phyloP scores from a whole-genome alignment of 30 jellyfish, hydroid and myxozoan genomes.

The Clytia hemisphaerica region DNA sequence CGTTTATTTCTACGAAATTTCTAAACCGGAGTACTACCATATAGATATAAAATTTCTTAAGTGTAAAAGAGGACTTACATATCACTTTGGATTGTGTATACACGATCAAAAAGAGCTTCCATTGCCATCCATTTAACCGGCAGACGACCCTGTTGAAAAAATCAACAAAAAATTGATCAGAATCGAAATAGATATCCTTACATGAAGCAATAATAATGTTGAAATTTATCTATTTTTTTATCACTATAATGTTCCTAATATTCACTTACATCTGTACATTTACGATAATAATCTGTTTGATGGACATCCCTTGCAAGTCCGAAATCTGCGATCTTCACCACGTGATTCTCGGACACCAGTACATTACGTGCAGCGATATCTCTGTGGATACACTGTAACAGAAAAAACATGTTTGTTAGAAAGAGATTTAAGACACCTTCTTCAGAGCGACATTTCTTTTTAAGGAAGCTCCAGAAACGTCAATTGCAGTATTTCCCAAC shows the following conservation, averaged over 20 bases:
- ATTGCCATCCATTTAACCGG: constrained; percentile 99
- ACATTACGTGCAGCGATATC: constrained; percentile 96
- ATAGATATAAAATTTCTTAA: no score
- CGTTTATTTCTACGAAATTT: no score
- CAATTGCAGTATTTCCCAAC: no score
- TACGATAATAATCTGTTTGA: constrained; percentile 77
- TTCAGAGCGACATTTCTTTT: not conserved
- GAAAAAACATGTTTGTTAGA: not conserved
- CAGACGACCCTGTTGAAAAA: constrained; percentile 53
- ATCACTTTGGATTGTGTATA: constrained; percentile 90
- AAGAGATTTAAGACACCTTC: not conserved
- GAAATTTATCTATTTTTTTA: no score
- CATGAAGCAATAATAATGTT: no score
- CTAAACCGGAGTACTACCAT: no score
- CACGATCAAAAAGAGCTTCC: constrained; percentile 95
- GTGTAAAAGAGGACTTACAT: constrained; percentile 44
- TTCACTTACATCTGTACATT: constrained; percentile 81
- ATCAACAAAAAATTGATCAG: not conserved
- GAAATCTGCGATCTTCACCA: constrained; percentile 88
- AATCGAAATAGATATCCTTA: constrained; percentile 6
- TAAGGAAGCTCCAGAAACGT: no score
- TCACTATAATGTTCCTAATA: no score
- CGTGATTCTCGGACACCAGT: constrained; percentile 62
- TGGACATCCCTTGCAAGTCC: constrained; percentile 95
- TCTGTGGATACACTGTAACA: constrained; percentile 85